A percentile compares a stretch with the other conserved stretches of the same genome.
Evolutionary conservation across 2,797 vertebrate genomes (phyloP).

Genomic region (Discoglossus pictus): DNA sequence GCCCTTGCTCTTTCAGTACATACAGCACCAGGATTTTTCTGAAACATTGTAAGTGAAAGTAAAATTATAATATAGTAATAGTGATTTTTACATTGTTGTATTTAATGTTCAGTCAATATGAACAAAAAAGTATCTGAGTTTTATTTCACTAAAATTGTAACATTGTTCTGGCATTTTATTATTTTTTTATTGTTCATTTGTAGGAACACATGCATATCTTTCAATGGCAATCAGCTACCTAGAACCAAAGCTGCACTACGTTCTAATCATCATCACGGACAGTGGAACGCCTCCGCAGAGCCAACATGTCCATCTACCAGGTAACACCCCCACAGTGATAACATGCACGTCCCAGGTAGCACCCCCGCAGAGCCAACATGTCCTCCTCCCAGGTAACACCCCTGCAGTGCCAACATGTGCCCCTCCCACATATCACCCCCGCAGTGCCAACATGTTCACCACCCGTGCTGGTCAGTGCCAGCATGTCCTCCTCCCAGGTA

Average conservation of each 20-base stretch:
- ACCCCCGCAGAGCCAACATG: constrained; percentile 54
- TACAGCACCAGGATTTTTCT: no score
- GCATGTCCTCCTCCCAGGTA: neutral
- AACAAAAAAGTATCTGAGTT: no score
- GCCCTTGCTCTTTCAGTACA: no score
- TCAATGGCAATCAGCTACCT: constrained; percentile 76
- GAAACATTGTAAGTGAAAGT: no score
- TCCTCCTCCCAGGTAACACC: constrained; percentile 49
- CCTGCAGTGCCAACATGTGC: constrained; percentile 52
- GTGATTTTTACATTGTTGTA: no score
- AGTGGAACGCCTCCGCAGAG: constrained; percentile 68
- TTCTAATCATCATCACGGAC: constrained; percentile 79
- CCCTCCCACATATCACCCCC: constrained; percentile 48
- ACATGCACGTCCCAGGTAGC: constrained; percentile 4
- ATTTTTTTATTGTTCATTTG: no score
- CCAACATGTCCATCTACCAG: constrained; percentile 49
- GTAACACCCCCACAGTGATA: constrained; percentile 29
- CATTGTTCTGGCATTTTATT: no score
- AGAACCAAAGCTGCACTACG: constrained; percentile 73
- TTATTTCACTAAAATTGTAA: no score
- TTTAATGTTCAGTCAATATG: no score
- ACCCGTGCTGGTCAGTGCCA: no score
- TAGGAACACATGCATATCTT: constrained; percentile 81
- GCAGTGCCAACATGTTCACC: no score
- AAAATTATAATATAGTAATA: no score